phyloP scores from a whole-genome alignment of 2,888 invertebrate species.

The Mayetiola destructor region DNA sequence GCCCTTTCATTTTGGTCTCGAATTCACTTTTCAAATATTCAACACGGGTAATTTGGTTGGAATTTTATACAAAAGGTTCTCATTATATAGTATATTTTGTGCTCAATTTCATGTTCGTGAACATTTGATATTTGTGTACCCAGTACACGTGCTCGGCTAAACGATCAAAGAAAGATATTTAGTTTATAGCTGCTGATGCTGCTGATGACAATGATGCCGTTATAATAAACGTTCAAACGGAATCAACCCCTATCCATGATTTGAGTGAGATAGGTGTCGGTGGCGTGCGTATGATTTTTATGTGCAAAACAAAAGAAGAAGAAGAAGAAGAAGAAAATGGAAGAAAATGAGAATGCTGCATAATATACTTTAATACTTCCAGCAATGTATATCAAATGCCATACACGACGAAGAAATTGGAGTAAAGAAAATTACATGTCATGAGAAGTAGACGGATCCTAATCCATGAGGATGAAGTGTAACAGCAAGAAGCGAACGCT shows the following conservation, averaged over 20 bases:
- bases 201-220: too few species aligned
- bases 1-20: too few species aligned
- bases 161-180: not conserved
- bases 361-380: too few species aligned
- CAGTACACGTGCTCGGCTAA: not conserved
- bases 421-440: slow-evolving; percentile 6
- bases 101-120: not conserved
- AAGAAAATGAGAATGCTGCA: too few species aligned
- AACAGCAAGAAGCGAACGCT: not conserved
- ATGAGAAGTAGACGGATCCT: not conserved
- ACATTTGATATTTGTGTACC: too few species aligned
- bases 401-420: too few species aligned
- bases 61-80: not conserved
- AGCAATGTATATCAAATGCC: too few species aligned
- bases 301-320: not conserved
- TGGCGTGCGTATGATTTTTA: not conserved
- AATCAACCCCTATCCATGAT: too few species aligned
- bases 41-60: slow-evolving; percentile 1
- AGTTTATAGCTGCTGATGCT: too few species aligned
- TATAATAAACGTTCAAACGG: too few species aligned
- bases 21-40: too few species aligned
- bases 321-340: not conserved
- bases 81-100: not conserved
- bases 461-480: slow-evolving; percentile 8
- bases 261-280: not conserved